Base-by-base conservation (phyloP, 2,888 invertebrate species). In the Sphaerophoria rueppellii region DNA sequence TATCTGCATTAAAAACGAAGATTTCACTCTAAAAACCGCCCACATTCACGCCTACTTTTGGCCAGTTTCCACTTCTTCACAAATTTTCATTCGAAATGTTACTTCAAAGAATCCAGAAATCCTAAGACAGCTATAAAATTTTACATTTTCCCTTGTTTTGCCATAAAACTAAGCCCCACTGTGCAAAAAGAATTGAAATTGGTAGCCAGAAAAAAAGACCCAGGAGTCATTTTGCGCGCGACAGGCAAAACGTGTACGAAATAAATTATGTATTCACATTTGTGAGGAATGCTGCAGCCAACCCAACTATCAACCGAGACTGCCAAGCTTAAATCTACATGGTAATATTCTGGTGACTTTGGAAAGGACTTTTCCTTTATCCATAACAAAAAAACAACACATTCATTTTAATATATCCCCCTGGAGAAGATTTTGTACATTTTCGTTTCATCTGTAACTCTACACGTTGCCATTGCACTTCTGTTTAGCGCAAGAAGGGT, bases 251-350 rank as follows among this genome's bases (percentile, higher is more conserved):
- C 85, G 85, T 85, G 85, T 81, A 81, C 85, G 58, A 85, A 85
- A 85, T 85, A 85, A 85, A 85, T 81, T 81, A 85, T 85, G 67
- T 85, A 85, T 81, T 85, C 85, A 85, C 75, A 85, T 70, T 85
- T 85, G 69, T 58, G 57, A 69, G 81, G 85, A 85, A 85, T 85
- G 85, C 77, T 76, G 65, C 58, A 37, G 37, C 58, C 57, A 57
- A 40, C 50, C 16, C 14, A 7, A 14, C 6, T 16, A 16, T 4
- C 16, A 7, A 16, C 16, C 14, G 48, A 4, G 40, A 6, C 70
- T 67, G 58, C 65, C 16, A n/a, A 9, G 4, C 61, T 65, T 34
- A 69, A 24, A 9, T 16, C 6, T 58, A 58, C 67, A 55, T 72
- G 50, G 48, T 35, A 35, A 35, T 24, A 5, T 16, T 35, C 35